Conservation (phyloP, 2,797 vertebrate species). For the Catharus ustulatus region DNA sequence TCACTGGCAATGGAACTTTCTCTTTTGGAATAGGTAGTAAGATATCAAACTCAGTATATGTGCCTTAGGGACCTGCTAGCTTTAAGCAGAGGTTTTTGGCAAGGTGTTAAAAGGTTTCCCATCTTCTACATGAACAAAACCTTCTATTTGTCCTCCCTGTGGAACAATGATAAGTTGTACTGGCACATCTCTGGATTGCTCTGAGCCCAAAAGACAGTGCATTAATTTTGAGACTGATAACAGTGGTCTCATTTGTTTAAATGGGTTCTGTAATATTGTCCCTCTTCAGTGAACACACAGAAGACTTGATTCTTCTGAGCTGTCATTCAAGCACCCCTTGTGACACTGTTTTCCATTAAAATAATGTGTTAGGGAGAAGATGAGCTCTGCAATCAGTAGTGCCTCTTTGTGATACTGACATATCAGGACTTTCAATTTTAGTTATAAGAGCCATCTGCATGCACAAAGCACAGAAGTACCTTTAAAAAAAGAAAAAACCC, state of each 20-base stretch:
- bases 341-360: neutral
- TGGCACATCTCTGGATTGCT: neutral
- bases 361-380: neutral
- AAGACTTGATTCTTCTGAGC: neutral
- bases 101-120: neutral
- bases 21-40: neutral
- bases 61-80: rapidly evolving
- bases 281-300: neutral
- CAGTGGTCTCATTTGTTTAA: neutral
- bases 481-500: neutral
- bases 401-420: neutral
- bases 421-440: neutral
- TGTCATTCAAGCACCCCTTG: neutral
- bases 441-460: neutral
- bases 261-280: neutral
- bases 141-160: neutral
- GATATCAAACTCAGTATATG: neutral
- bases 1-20: neutral
- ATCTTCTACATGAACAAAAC: neutral
- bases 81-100: neutral
- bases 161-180: neutral
- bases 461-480: neutral
- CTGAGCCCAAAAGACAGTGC: neutral
- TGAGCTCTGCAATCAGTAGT: neutral
- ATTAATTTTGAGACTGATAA: neutral